Evolutionary conservation across 2,113 vertebrate genomes (phyloP).

Genomic region (Pachyramphus minor): DNA sequence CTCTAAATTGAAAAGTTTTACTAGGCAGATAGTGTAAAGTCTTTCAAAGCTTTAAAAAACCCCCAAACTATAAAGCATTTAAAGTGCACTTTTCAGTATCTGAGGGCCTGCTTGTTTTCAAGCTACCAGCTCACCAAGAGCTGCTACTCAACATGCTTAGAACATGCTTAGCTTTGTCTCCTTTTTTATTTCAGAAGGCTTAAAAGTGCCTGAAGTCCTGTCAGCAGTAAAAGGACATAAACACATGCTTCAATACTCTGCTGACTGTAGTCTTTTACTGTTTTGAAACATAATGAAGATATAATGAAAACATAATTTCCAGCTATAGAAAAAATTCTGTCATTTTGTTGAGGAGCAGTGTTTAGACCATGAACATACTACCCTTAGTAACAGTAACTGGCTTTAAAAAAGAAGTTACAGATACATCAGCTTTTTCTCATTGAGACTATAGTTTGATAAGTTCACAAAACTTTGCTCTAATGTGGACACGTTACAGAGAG

Average conservation of each 20-base stretch:
- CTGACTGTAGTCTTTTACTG: not conserved
- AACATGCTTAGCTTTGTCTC: not conserved
- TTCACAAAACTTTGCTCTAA: not conserved
- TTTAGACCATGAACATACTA: not conserved
- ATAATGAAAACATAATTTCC: not conserved
- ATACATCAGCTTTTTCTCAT: not conserved
- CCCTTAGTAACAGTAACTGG: not conserved
- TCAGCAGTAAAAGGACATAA: not conserved
- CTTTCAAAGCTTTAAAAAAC: not conserved
- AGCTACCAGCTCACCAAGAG: not conserved
- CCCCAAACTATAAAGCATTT: not conserved
- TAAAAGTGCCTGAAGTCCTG: not conserved
- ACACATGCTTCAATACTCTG: not conserved
- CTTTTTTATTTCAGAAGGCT: not conserved
- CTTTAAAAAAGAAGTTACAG: not conserved
- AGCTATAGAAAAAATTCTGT: not conserved
- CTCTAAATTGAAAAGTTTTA: not conserved
- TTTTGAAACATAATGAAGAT: conserved; percentile 6
- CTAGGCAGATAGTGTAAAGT: not conserved
- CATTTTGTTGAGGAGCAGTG: not conserved
- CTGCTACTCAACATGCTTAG: not conserved
- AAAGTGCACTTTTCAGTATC: conserved; percentile 35
- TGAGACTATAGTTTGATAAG: not conserved
- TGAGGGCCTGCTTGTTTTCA: not conserved
- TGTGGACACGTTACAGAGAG: not conserved